Conservation (phyloP, 2,797 vertebrate species). For the Tapera naevia region DNA sequence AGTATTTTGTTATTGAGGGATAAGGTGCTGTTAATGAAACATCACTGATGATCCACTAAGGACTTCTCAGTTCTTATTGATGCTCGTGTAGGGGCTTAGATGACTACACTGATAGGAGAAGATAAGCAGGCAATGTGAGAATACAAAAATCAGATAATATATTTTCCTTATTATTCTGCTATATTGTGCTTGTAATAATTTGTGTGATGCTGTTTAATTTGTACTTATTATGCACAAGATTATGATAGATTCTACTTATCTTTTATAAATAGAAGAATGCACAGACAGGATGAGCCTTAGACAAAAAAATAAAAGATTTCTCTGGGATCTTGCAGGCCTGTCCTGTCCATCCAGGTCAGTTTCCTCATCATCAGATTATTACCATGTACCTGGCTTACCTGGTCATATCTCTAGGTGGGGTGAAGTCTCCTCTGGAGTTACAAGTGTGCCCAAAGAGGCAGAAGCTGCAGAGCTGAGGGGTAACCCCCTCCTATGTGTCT, state of each 20-base stretch:
- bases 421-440: background rate
- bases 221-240: background rate
- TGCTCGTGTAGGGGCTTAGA: background rate
- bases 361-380: background rate
- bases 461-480: background rate
- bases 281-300: background rate
- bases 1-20: background rate
- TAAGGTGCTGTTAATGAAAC: background rate
- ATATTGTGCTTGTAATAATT: background rate
- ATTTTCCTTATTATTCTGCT: background rate
- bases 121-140: background rate
- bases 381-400: background rate
- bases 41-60: background rate
- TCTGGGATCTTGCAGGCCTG: background rate
- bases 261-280: background rate
- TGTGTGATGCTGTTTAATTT: background rate
- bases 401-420: too few species aligned
- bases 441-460: background rate
- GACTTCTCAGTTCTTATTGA: background rate
- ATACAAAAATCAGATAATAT: background rate
- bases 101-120: background rate
- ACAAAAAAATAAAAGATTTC: background rate
- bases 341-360: background rate
- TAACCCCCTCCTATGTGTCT: background rate
- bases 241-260: background rate